These are phyloP conservation scores for Phasia obesa DNA, from an alignment of 2,888 invertebrate species.

Conservation along the genomic window DNA sequence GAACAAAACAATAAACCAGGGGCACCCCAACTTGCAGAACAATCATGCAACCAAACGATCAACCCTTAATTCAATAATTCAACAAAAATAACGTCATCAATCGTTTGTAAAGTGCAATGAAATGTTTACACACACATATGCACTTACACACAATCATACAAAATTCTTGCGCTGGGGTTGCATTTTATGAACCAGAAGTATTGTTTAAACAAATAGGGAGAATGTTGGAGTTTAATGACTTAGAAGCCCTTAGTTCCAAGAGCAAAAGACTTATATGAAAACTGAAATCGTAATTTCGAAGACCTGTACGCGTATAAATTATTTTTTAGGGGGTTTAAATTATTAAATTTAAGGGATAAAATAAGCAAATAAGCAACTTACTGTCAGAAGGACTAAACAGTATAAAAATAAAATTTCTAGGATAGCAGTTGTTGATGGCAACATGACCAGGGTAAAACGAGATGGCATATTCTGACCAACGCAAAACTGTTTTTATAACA, in stretches of 20 bases:
- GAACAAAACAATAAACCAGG: slow-evolving; percentile 25
- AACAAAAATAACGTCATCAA: slow-evolving; percentile 67
- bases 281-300: too few species aligned
- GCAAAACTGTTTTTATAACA: too few species aligned
- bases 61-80: slow-evolving; percentile 58
- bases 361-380: neutral
- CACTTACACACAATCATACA: neutral
- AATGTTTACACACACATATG: slow-evolving; percentile 27
- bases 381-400: neutral
- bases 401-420: neutral
- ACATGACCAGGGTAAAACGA: too few species aligned
- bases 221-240: slow-evolving; percentile 38
- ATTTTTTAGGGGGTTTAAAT: neutral
- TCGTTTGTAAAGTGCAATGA: slow-evolving; percentile 65
- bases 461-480: too few species aligned
- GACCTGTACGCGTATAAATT: too few species aligned
- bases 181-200: neutral
- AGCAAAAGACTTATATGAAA: neutral
- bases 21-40: slow-evolving; percentile 13
- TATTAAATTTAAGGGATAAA: neutral
- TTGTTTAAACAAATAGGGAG: neutral
- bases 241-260: slow-evolving; percentile 13
- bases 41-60: slow-evolving; percentile 27
- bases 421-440: neutral
- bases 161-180: slow-evolving; percentile 16